A percentile compares a stretch with the other conserved stretches of the same genome.
phyloP scores from a whole-genome alignment of 2,888 invertebrate genomes.

The Aproaerema taeniolella region DNA sequence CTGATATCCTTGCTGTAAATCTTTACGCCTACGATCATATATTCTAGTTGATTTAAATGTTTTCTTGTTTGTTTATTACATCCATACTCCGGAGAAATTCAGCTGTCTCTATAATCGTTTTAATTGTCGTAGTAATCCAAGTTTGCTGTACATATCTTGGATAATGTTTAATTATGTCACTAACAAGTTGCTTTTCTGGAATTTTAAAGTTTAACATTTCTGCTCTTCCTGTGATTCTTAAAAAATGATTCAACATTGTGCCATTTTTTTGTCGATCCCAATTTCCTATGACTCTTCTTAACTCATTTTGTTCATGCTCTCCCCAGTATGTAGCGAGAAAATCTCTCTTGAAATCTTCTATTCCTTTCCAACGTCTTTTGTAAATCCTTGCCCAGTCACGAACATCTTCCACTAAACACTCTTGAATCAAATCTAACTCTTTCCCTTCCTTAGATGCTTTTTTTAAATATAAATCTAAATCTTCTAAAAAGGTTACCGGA shows the following conservation, averaged over 20 bases:
- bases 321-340: no score
- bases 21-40: not conserved
- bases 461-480: no score
- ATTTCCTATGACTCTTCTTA: no score
- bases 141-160: constrained; percentile 2
- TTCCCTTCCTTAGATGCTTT: no score
- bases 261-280: not conserved
- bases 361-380: no score
- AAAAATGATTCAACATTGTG: not conserved
- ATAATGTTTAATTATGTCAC: constrained; percentile 3
- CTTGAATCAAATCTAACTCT: no score
- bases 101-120: constrained; percentile 2
- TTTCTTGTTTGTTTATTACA: not conserved
- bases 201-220: no score
- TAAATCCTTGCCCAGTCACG: no score
- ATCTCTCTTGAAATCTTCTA: no score
- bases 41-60: not conserved
- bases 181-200: constrained; percentile 2
- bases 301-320: no score
- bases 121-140: not conserved
- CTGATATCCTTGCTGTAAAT: not conserved
- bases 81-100: constrained; percentile 9
- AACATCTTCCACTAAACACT: no score
- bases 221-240: not conserved
- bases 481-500: no score